Conservation (phyloP, 2,888 invertebrate genomes). For the Amphipoea lucens region DNA sequence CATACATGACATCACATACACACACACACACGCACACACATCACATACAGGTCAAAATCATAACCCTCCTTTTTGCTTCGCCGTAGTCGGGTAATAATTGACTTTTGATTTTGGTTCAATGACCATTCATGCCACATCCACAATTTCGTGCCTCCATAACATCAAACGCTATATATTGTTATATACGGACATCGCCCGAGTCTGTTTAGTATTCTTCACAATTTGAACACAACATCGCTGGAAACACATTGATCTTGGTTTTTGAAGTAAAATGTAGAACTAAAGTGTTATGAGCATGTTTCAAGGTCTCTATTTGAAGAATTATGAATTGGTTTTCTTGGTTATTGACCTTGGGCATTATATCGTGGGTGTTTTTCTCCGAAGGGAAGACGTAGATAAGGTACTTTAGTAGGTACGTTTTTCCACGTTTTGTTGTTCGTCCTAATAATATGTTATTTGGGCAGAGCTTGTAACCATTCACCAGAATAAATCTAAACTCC, state of each 20-base stretch:
- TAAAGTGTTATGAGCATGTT: slow-evolving; percentile 26
- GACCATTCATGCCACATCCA: neutral
- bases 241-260: slow-evolving; percentile 33
- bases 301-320: slow-evolving; percentile 32
- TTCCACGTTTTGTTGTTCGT: no score
- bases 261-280: slow-evolving; percentile 9
- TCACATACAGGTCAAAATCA: no score
- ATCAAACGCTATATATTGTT: slow-evolving; percentile 25
- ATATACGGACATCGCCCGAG: neutral
- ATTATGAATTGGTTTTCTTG: slow-evolving; percentile 14
- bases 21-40: no score
- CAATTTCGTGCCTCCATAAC: neutral
- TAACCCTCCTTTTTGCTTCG: no score
- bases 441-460: neutral
- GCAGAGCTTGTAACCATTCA: neutral
- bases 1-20: no score
- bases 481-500: neutral
- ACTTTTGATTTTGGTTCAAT: no score
- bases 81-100: no score
- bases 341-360: neutral
- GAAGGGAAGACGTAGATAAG: neutral
- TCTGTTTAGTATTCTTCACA: slow-evolving; percentile 52
- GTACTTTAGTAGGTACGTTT: neutral
- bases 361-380: neutral
- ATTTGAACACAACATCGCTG: slow-evolving; percentile 16